These are phyloP conservation scores for Scomber scombrus DNA, from an alignment of 2,113 vertebrate species.

Conservation along the genomic window DNA sequence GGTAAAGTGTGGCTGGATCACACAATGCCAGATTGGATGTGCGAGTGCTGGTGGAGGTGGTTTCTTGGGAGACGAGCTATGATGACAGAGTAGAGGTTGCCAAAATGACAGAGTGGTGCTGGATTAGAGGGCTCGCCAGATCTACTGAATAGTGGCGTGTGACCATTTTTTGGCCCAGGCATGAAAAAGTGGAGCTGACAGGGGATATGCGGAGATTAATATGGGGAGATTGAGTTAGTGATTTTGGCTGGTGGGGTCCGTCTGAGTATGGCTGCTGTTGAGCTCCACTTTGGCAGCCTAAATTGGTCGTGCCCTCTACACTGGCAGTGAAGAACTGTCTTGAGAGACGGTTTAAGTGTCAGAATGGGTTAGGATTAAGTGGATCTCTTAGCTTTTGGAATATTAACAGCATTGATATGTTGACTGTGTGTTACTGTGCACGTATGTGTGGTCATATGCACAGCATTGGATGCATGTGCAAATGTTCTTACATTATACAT, in stretches of 20 bases:
- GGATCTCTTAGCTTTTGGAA: constrained; percentile 57
- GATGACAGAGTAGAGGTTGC: constrained; percentile 76
- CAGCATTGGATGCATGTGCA: not conserved
- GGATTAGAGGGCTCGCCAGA: constrained; percentile 77
- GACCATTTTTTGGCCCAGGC: constrained; percentile 74
- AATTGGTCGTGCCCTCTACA: constrained; percentile 70
- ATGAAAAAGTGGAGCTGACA: constrained; percentile 77
- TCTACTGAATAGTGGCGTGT: constrained; percentile 71
- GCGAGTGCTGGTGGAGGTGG: constrained; percentile 65
- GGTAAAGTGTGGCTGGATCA: constrained; percentile 79
- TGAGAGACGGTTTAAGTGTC: constrained; percentile 75
- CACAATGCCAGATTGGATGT: constrained; percentile 80
- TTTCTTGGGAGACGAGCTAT: constrained; percentile 75
- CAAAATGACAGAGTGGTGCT: constrained; percentile 80
- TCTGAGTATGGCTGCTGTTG: constrained; percentile 59
- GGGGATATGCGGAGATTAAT: constrained; percentile 79
- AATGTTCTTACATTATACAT: constrained; percentile 19
- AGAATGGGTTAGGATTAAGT: constrained; percentile 75
- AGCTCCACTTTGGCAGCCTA: constrained; percentile 73
- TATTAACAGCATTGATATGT: constrained; percentile 49
- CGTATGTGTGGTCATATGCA: constrained; percentile 5
- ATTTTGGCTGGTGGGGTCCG: constrained; percentile 63
- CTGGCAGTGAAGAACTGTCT: constrained; percentile 64
- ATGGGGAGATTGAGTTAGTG: constrained; percentile 75
- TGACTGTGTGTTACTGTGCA: constrained; percentile 23